Evolutionary conservation across 2,797 vertebrate genomes (phyloP).

Genomic region (Molothrus aeneus): DNA sequence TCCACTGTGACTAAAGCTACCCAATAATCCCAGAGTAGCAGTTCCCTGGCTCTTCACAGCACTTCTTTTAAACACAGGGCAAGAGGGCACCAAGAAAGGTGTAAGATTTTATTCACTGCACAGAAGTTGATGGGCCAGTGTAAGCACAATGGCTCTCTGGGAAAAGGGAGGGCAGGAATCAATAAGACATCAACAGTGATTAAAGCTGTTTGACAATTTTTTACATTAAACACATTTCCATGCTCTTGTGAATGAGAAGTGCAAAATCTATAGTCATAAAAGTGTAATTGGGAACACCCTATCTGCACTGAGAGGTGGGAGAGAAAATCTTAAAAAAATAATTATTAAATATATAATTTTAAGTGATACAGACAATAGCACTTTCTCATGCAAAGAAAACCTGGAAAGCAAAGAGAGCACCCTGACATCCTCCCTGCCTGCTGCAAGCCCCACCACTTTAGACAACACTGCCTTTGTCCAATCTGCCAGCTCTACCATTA

Average conservation of each 20-base stretch:
- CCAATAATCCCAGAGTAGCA: background rate
- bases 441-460: background rate
- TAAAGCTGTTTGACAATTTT: conserved; percentile 71
- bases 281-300: conserved; percentile 54
- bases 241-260: conserved; percentile 36
- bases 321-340: background rate
- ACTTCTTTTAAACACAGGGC: background rate
- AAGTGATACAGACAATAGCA: background rate
- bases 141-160: background rate
- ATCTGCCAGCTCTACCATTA: background rate
- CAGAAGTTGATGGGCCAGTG: background rate
- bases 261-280: conserved; percentile 70
- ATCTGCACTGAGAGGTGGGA: background rate
- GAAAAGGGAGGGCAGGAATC: conserved; percentile 34
- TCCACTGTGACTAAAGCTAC: background rate
- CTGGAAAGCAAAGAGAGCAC: background rate
- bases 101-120: conserved; percentile 41
- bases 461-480: background rate
- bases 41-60: background rate
- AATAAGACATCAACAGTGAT: conserved; percentile 68
- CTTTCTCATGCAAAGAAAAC: background rate
- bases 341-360: background rate
- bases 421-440: background rate
- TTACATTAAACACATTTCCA: conserved; percentile 68
- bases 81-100: background rate